Percentiles rank a stretch among this genome's conserved stretches.
Conservation (phyloP, 1,140 invertebrate species). For the Drosophila miranda region DNA sequence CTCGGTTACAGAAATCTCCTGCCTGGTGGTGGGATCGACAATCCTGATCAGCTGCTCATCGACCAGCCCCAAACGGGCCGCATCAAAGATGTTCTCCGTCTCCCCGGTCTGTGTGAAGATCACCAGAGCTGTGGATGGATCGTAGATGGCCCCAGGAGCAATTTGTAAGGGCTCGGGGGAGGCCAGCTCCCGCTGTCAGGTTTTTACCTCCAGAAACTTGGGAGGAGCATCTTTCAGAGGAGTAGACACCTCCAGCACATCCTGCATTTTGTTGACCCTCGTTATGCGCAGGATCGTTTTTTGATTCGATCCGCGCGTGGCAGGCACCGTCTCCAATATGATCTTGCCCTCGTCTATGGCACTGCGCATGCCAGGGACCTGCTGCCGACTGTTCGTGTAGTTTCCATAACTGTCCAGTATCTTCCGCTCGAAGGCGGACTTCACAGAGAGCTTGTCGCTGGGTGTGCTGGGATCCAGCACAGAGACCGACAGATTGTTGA, state of each 20-base stretch:
- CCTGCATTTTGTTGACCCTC: conserved; percentile 83
- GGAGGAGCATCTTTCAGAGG: conserved; percentile 81
- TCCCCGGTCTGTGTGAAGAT: conserved; percentile 88
- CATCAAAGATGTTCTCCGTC: conserved; percentile 87
- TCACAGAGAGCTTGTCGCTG: conserved; percentile 87
- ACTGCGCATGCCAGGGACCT: conserved; percentile 88
- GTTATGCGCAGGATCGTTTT: conserved; percentile 76
- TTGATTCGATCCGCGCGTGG: conserved; percentile 77
- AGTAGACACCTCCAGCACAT: conserved; percentile 86
- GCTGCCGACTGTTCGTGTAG: conserved; percentile 85
- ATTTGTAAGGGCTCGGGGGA: conserved; percentile 87
- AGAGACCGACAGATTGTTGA: conserved; percentile 90
- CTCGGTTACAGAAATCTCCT: conserved; percentile 88
- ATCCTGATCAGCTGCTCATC: conserved; percentile 88
- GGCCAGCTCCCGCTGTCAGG: conserved; percentile 83
- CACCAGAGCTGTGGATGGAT: conserved; percentile 88
- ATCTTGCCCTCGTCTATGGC: conserved; percentile 89
- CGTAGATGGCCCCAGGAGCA: conserved; percentile 88
- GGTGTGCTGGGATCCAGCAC: conserved; percentile 87
- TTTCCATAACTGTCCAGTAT: conserved; percentile 90
- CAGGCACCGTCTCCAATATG: conserved; percentile 83
- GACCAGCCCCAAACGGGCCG: conserved; percentile 87
- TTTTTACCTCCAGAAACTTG: conserved; percentile 68
- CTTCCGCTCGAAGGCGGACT: conserved; percentile 89
- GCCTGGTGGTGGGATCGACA: conserved; percentile 88